A percentile compares a stretch with the other conserved stretches of the same genome.
Evolutionary conservation across 2,113 vertebrate genomes (phyloP).

Genomic region (Cynopterus brachyotis): DNA sequence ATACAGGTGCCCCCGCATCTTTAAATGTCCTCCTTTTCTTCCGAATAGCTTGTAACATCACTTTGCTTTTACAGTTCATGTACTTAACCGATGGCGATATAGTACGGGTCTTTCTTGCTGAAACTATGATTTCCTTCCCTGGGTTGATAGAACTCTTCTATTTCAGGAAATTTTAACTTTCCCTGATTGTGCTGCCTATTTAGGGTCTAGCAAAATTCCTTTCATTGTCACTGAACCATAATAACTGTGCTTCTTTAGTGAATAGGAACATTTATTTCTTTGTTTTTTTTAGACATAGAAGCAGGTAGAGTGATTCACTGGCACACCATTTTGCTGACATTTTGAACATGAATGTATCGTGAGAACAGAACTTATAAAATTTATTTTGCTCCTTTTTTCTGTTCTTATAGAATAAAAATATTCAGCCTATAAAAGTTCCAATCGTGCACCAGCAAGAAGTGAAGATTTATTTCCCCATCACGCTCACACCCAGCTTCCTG

Average conservation of each 20-base stretch:
- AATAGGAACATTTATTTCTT: constrained; percentile 2
- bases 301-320: background rate
- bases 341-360: constrained; percentile 24
- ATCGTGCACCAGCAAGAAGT: constrained; percentile 81
- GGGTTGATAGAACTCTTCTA: background rate
- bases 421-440: constrained; percentile 46
- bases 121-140: background rate
- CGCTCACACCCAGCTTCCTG: constrained; percentile 71
- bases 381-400: background rate
- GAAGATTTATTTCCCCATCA: constrained; percentile 80
- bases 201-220: background rate
- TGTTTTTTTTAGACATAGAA: constrained; percentile 25
- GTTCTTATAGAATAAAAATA: constrained; percentile 59
- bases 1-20: background rate
- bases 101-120: background rate
- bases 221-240: background rate
- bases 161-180: constrained; percentile 27
- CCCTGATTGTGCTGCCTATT: background rate
- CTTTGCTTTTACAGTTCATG: background rate
- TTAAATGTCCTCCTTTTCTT: constrained; percentile 3
- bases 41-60: background rate
- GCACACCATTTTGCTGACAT: background rate
- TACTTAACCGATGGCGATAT: background rate
- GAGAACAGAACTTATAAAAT: constrained; percentile 17
- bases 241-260: background rate